Evolutionary conservation across 2,888 invertebrate genomes (phyloP), one percentile per base, ranked within the genome.

Genomic region (Boloria selene): DNA sequence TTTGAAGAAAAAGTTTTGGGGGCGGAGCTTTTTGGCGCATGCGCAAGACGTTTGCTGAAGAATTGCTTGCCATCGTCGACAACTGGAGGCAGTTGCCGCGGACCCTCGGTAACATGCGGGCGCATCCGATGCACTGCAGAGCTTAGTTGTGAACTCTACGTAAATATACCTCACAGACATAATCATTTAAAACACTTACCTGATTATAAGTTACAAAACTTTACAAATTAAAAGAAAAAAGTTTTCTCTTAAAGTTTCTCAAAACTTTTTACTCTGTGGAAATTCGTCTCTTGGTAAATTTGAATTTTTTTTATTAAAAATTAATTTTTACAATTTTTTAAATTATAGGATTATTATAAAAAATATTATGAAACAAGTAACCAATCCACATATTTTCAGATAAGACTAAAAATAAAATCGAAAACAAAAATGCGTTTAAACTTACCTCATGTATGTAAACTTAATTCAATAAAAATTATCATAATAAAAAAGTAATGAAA

Each of bases 61-160:
- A 91, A 73, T 74, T 90, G 88, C 83, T 88, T 83, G 77, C 72
- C 75, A 81, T 77, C 77, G 77, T 78, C 83, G 79, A 79, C 85
- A 80, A 75, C 83, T 79, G 83, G 80, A 75, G 82, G 76, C 84
- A 92, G 90, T 91, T 77, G 78, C 81, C 89, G 88, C 91, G 90
- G 74, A 74, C 77, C 78, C 83, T 73, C 77, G 78, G 86, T 78
- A 79, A 77, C 75, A 80, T 70, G 74, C 87, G 86, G 87, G 85
- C 90, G 89, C 83, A 82, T 77, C 69, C 81, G 83, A 85, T 89
- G 90, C 85, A 84, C 75, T 69, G 70, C 71, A 67, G 65, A 60
- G 49, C 59, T 49, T 70, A 72, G 59, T 71, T 70, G 72, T 72
- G 69, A 67, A 71, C 70, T 72, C 64, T 65, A 68, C 63, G 61